Conservation (phyloP, 2,888 invertebrate species). For the Autographa pulchrina region DNA sequence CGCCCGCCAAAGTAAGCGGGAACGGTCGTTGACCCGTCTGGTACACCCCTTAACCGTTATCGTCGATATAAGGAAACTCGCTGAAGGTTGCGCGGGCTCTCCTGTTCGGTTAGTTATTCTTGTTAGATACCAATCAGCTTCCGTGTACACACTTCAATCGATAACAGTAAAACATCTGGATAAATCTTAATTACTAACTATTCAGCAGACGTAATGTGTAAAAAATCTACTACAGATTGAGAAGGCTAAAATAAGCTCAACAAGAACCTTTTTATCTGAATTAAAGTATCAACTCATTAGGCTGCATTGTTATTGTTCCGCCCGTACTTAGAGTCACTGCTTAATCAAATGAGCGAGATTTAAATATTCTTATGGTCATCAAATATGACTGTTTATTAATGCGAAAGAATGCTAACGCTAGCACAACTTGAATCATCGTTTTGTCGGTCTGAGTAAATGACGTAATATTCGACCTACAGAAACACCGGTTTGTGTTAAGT, state of each 20-base stretch:
- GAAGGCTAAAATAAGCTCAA: not conserved
- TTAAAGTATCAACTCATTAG: not conserved
- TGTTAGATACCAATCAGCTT: conserved; percentile 12
- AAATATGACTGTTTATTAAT: conserved; percentile 54
- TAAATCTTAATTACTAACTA: not conserved
- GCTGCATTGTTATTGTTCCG: conserved; percentile 10
- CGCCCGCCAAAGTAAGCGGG: conserved; percentile 70
- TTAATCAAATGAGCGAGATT: conserved; percentile 44
- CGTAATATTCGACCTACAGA: conserved; percentile 82
- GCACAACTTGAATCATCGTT: conserved; percentile 75
- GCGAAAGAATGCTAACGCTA: conserved; percentile 71
- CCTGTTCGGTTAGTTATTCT: conserved; percentile 44
- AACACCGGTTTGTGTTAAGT: conserved; percentile 69
- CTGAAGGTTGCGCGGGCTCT: conserved; percentile 69
- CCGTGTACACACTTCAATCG: not conserved
- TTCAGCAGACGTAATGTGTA: not conserved
- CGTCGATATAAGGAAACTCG: conserved; percentile 84
- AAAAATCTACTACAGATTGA: not conserved
- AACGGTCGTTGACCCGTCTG: conserved; percentile 78
- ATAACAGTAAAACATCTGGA: not conserved
- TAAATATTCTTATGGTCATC: conserved; percentile 68
- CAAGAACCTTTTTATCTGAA: not conserved
- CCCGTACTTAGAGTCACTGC: conserved; percentile 12
- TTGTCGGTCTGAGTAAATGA: conserved; percentile 70
- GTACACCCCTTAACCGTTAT: conserved; percentile 85